Base-by-base conservation (phyloP, 2,797 vertebrate species). In the Catamblyrhynchus diadema region DNA sequence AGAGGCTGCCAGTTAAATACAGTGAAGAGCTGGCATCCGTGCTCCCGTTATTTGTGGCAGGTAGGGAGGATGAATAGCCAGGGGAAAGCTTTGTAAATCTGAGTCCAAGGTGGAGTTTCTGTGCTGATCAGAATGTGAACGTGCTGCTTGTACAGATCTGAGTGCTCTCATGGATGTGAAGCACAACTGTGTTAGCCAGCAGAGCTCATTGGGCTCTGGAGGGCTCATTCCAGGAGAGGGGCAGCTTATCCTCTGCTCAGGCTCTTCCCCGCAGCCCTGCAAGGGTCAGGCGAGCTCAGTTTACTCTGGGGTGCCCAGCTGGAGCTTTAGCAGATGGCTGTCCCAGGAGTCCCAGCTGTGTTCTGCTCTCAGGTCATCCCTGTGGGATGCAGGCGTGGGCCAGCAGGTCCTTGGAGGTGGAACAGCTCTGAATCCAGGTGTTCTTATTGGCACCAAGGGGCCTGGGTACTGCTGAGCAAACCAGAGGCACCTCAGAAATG, bases 401-500 rank as follows among this genome's bases (percentile, higher is more conserved):
- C 41, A 45, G 60, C 0, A 0, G 27, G 12, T 30, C 19, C 32
- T 22, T 33, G 60, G 32, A 85, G 37, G 47, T 7, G 13, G 66
- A 80, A 24, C 25, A 62, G 5, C 83, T 69, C 32, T 39, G 11
- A 69, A 80, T 61, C 23, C 0, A 2, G 59, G 9, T 4, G 23
- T 41, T 67, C 1, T 0, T 27, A 2, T 16, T 54, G 50, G 30
- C 45, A 57, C 0, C 0, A 10, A 45, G n/a, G n/a, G 25, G 21
- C 37, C 53, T 79, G n/a, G 80, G 10, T 82, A 16, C 24, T 0
- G 0, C 39, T 80, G 33, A 47, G 65, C 48, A 12, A 73, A 77
- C 1, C 2, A 50, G 70, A 75, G 54, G 30, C 59, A 54, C 25
- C 57, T 78, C 62, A 59, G 81, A 75, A 54, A 33, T 33, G 19